Percentiles rank a stretch among this genome's conserved stretches.
phyloP scores from a whole-genome alignment of 1,140 invertebrate species.

The Bombus difficillimus region DNA sequence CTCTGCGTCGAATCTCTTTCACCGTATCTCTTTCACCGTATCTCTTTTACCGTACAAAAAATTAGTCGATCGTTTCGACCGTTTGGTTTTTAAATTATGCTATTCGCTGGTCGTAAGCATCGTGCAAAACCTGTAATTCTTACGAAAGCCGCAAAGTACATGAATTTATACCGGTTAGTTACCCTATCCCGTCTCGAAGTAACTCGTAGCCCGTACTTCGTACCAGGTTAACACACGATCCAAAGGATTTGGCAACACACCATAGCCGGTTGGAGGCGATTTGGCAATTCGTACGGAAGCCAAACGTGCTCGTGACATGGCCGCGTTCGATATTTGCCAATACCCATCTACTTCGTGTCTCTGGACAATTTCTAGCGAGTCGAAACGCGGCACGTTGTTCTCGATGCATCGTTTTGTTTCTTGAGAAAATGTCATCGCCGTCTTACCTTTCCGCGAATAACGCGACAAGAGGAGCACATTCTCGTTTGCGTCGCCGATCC shows the following conservation, averaged over 20 bases:
- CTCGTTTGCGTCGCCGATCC: neutral
- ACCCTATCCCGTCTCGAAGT: neutral
- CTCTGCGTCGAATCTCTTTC: too few species aligned
- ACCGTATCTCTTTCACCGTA: too few species aligned
- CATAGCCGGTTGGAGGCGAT: conserved; percentile 10
- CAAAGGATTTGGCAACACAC: conserved; percentile 24
- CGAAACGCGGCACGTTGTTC: neutral
- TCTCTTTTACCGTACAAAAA: too few species aligned
- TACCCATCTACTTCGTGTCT: neutral
- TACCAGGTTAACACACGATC: neutral
- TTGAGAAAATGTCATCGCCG: neutral
- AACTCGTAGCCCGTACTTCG: neutral
- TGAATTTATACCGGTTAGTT: conserved; percentile 10
- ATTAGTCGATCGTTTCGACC: neutral
- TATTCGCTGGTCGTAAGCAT: neutral
- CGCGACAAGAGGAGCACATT: neutral
- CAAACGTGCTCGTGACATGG: conserved; percentile 20
- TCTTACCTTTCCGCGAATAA: neutral
- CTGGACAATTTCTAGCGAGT: neutral
- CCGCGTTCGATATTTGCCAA: conserved; percentile 10
- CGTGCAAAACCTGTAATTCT: neutral
- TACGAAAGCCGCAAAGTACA: neutral
- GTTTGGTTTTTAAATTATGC: neutral
- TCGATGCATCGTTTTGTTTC: neutral
- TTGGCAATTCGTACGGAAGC: conserved; percentile 33